Conservation (phyloP, 2,797 vertebrate genomes). For the Darevskia nairensis region DNA sequence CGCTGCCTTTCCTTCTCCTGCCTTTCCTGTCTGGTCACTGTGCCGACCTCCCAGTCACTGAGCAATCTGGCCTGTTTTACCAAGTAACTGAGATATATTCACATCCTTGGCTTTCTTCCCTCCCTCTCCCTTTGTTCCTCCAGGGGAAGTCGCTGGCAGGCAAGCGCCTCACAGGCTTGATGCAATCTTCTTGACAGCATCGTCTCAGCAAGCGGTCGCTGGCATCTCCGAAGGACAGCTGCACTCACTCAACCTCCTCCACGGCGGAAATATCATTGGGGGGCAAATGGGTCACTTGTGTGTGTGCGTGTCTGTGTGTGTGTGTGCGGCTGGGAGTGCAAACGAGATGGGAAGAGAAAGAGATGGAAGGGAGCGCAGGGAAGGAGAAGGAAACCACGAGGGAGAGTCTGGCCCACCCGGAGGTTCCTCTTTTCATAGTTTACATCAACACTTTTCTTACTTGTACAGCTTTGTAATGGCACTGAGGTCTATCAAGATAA, state of each 20-base stretch:
- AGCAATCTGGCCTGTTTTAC: background rate
- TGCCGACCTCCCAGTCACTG: background rate
- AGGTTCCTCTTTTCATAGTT: constrained; percentile 59
- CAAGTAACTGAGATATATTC: constrained; percentile 40
- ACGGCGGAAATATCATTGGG: constrained; percentile 53
- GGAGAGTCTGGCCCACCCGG: constrained; percentile 17
- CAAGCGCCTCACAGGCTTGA: constrained; percentile 95
- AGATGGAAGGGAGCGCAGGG: background rate
- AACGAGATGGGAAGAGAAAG: constrained; percentile 45
- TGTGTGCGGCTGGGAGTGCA: constrained; percentile 56
- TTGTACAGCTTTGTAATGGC: constrained; percentile 60
- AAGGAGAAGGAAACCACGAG: constrained; percentile 38
- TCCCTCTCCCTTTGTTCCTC: constrained; percentile 57
- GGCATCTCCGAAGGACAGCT: constrained; percentile 52
- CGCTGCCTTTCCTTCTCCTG: background rate
- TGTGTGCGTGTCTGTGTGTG: background rate
- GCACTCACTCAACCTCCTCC: constrained; percentile 55
- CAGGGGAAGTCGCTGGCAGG: constrained; percentile 95
- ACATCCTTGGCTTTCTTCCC: constrained; percentile 61
- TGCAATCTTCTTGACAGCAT: constrained; percentile 95
- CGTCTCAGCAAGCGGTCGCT: constrained; percentile 50
- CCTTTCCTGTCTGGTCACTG: background rate
- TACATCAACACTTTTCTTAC: constrained; percentile 61
- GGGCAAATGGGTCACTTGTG: constrained; percentile 65
- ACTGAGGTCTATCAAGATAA: constrained; percentile 39